A percentile compares a stretch with the other conserved stretches of the same genome.
phyloP scores from a whole-genome alignment of 2,888 invertebrate genomes.

The Scaptodrosophila latifasciaeformis region DNA sequence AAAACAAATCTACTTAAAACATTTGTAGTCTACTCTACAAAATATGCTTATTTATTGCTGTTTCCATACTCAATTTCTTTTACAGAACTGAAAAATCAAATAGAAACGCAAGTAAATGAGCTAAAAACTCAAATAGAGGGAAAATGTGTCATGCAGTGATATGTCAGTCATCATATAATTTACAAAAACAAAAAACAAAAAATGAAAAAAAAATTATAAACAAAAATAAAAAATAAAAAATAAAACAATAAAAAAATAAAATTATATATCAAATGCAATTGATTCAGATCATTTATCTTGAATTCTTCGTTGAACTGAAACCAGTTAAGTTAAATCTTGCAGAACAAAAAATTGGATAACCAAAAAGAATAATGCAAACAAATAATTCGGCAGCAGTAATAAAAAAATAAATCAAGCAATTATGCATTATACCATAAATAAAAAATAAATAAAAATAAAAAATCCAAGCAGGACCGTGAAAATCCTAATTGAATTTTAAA shows the following conservation, averaged over 20 bases:
- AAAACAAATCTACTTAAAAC: too few relatives aligned
- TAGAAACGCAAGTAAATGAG: slow-evolving; percentile 97
- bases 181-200: too few relatives aligned
- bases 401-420: slow-evolving; percentile 18
- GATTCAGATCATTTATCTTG: slow-evolving; percentile 45
- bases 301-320: slow-evolving; percentile 49
- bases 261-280: slow-evolving; percentile 41
- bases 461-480: slow-evolving; percentile 54
- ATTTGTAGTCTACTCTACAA: slow-evolving; percentile 75
- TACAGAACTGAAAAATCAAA: slow-evolving; percentile 97
- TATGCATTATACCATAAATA: slow-evolving; percentile 21
- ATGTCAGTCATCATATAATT: slow-evolving; percentile 76
- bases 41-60: slow-evolving; percentile 76
- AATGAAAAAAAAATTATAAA: slow-evolving; percentile 41
- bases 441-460: slow-evolving; percentile 20
- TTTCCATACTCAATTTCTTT: slow-evolving; percentile 77
- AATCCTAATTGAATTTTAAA: slow-evolving; percentile 63
- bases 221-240: too few relatives aligned
- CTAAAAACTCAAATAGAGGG: slow-evolving; percentile 97
- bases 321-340: slow-evolving; percentile 35
- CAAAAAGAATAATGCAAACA: slow-evolving; percentile 15
- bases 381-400: slow-evolving; percentile 43
- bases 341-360: slow-evolving; percentile 34
- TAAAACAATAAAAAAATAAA: slow-evolving; percentile 40
- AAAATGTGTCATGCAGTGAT: slow-evolving; percentile 96